These are phyloP conservation scores for Saguinus midas DNA, from an alignment of 2,113 vertebrate species.

Conservation along the genomic window DNA sequence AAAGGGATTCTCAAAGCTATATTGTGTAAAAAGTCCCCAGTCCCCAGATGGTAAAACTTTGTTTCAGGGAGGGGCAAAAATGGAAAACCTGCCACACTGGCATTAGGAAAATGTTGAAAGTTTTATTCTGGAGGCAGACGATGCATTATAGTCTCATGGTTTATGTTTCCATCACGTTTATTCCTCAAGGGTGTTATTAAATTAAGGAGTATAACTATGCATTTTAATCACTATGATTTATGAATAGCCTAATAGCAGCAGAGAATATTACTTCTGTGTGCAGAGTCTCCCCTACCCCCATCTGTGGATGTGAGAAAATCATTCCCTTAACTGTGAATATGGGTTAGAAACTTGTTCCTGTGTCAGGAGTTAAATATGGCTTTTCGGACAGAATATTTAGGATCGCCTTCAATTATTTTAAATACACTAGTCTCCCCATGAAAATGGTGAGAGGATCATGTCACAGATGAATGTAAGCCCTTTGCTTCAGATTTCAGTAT, in stretches of 20 bases:
- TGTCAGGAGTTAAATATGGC: not conserved
- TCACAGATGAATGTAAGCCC: not conserved
- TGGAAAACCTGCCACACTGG: not conserved
- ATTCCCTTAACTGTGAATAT: not conserved
- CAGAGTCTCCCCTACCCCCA: not conserved
- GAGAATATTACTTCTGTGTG: not conserved
- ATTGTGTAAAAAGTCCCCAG: not conserved
- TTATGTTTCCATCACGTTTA: not conserved
- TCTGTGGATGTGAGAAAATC: not conserved
- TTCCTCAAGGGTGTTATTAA: not conserved
- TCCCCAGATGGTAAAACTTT: not conserved
- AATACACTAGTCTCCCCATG: not conserved
- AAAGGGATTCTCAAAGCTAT: not conserved
- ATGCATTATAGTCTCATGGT: not conserved
- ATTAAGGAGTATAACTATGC: not conserved
- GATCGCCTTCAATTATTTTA: not conserved
- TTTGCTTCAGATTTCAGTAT: not conserved
- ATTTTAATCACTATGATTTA: conserved; percentile 1
- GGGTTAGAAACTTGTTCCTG: not conserved
- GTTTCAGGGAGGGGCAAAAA: not conserved
- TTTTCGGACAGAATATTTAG: not conserved
- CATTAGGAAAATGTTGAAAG: not conserved
- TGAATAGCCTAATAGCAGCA: not conserved
- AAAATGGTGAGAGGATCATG: not conserved
- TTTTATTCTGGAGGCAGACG: not conserved